A percentile compares a stretch with the other conserved stretches of the same genome.
phyloP scores from a whole-genome alignment of 2,797 vertebrate genomes.

The Vireo griseus region DNA sequence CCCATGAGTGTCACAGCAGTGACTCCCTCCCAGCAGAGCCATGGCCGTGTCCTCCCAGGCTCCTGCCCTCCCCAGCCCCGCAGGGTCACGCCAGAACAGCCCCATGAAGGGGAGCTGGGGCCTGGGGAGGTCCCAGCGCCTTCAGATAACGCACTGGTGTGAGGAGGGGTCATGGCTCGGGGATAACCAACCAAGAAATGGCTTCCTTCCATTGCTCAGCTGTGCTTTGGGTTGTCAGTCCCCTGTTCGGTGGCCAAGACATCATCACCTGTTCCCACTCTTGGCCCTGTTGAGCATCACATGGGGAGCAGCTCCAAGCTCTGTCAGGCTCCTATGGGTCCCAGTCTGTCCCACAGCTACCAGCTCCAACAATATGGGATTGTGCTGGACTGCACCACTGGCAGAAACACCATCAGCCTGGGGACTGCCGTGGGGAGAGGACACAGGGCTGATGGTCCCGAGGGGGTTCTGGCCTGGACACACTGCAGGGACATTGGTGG shows the following conservation, averaged over 20 bases:
- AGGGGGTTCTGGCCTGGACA: not conserved
- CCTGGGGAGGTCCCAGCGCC: not conserved
- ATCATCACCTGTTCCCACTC: not conserved
- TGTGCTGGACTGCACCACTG: not conserved
- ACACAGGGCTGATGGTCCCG: rapidly evolving
- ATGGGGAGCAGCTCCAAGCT: not conserved
- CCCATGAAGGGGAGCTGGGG: rapidly evolving
- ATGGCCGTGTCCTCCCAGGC: not conserved
- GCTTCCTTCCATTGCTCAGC: not conserved
- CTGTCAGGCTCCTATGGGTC: not conserved
- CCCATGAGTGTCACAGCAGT: rapidly evolving
- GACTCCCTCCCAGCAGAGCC: too few relatives aligned
- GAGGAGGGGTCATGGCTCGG: not conserved
- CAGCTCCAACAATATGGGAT: rapidly evolving
- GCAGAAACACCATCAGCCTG: not conserved
- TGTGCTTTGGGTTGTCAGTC: not conserved
- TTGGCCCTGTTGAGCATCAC: rapidly evolving
- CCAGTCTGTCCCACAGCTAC: not conserved
- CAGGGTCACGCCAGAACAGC: not conserved
- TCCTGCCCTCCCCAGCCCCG: not conserved
- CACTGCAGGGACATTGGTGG: not conserved
- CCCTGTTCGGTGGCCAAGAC: not conserved
- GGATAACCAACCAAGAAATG: not conserved
- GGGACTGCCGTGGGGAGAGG: not conserved
- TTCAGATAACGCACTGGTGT: rapidly evolving